phyloP scores from a whole-genome alignment of 2,888 invertebrate genomes.

The Ophraella communa region DNA sequence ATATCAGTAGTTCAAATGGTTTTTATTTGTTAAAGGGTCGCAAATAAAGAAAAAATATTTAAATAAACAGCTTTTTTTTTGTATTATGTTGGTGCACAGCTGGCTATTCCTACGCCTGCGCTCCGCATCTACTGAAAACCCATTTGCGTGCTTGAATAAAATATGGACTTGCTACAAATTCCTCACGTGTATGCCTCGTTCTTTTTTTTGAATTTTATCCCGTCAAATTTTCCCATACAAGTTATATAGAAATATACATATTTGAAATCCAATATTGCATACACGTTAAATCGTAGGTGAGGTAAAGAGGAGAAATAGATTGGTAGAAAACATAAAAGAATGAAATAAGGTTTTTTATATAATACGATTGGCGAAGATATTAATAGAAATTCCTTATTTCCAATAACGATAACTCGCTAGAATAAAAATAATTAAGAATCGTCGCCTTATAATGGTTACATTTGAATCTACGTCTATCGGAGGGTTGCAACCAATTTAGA shows the following conservation, averaged over 20 bases:
- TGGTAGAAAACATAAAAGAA: not conserved
- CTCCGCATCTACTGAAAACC: not conserved
- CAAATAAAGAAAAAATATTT: too few species aligned
- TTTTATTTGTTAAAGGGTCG: too few species aligned
- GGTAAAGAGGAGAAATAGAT: not conserved
- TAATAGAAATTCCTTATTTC: not conserved
- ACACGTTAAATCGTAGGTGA: not conserved
- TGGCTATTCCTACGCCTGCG: too few species aligned
- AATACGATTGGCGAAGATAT: not conserved
- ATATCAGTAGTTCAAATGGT: too few species aligned
- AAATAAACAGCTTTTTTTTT: too few species aligned
- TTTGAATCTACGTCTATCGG: not conserved
- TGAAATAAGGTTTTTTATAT: not conserved
- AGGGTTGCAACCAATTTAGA: too few species aligned
- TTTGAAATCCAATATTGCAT: conserved; percentile 23
- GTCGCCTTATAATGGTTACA: not conserved
- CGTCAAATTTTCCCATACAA: not conserved
- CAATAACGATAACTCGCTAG: not conserved
- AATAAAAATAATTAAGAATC: not conserved
- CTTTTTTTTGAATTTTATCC: not conserved
- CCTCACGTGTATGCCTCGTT: not conserved
- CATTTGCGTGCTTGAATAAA: conserved; percentile 1
- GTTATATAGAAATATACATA: conserved; percentile 20
- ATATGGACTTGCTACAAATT: not conserved
- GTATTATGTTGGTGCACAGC: too few species aligned